These are phyloP conservation scores for Drosophila borborema DNA, from an alignment of 2,888 invertebrate species.

Conservation along the genomic window DNA sequence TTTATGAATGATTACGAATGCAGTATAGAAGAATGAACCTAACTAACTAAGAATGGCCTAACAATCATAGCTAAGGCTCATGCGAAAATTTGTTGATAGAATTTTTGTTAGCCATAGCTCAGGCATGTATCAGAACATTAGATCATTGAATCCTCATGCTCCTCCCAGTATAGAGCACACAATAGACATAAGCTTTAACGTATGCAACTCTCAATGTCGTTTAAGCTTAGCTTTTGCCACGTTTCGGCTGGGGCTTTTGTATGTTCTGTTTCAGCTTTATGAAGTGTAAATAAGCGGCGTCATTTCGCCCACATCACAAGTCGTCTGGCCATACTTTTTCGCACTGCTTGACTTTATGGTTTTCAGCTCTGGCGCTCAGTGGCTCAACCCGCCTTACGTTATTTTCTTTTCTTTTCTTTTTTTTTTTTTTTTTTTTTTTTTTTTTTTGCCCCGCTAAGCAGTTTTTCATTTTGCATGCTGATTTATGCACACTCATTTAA, in stretches of 20 bases:
- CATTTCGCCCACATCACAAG: conserved; percentile 60
- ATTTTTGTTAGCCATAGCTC: background rate
- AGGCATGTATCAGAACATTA: background rate
- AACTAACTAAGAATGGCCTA: no score
- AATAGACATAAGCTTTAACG: conserved; percentile 10
- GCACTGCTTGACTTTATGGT: conserved; percentile 30
- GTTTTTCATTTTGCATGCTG: conserved; percentile 64
- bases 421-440: background rate
- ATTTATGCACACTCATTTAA: conserved; percentile 78
- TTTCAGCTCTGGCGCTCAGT: conserved; percentile 44
- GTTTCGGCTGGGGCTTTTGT: conserved; percentile 35
- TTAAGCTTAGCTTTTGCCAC: conserved; percentile 24
- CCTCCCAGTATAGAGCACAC: background rate
- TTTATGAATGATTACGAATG: no score
- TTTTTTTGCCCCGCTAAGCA: conserved; percentile 28
- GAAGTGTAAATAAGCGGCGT: conserved; percentile 75
- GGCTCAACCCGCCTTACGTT: background rate
- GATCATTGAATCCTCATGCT: background rate
- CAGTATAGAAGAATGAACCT: no score
- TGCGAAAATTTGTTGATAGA: no score
- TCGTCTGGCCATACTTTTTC: conserved; percentile 6
- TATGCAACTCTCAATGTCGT: conserved; percentile 15
- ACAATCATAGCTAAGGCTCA: no score
- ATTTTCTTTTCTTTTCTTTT: background rate
- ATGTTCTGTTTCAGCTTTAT: conserved; percentile 58